A percentile compares a stretch with the other conserved stretches of the same genome.
Conservation (phyloP, 2,113 vertebrate species). For the Peromyscus leucopus region DNA sequence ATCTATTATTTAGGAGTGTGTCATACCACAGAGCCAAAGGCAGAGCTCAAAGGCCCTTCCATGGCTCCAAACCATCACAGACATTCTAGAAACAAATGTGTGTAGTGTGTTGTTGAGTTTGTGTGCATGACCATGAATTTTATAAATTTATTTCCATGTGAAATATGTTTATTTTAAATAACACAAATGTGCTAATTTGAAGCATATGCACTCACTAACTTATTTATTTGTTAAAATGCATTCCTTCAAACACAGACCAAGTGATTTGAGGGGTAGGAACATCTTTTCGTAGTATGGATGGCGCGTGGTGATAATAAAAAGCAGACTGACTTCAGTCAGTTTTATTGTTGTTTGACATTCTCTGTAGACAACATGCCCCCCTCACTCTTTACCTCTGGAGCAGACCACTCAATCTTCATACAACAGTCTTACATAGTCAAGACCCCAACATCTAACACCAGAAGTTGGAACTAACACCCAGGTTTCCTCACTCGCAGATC, state of each 20-base stretch:
- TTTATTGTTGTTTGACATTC: conserved; percentile 43
- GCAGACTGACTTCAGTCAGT: conserved; percentile 2
- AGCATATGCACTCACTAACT: not conserved
- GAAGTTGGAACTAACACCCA: not conserved
- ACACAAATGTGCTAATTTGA: conserved; percentile 7
- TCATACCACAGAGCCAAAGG: not conserved
- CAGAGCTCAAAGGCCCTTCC: not conserved
- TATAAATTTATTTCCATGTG: conserved; percentile 3
- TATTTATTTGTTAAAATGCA: conserved; percentile 47
- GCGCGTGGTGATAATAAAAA: not conserved
- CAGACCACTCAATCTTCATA: not conserved
- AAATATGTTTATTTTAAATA: conserved; percentile 30
- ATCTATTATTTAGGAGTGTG: not conserved
- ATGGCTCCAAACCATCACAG: not conserved
- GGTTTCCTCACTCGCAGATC: not conserved
- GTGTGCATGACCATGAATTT: not conserved
- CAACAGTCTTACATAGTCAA: not conserved
- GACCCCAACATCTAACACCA: not conserved
- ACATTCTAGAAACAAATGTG: not conserved
- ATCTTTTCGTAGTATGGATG: not conserved
- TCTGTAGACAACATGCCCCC: not conserved
- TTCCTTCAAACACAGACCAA: conserved; percentile 49
- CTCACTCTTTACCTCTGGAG: not conserved
- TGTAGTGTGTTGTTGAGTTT: not conserved
- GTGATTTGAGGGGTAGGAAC: not conserved